Percentiles rank a stretch among this genome's conserved stretches.
phyloP scores from a whole-genome alignment of 2,797 vertebrate genomes.

The Sylvia borin region DNA sequence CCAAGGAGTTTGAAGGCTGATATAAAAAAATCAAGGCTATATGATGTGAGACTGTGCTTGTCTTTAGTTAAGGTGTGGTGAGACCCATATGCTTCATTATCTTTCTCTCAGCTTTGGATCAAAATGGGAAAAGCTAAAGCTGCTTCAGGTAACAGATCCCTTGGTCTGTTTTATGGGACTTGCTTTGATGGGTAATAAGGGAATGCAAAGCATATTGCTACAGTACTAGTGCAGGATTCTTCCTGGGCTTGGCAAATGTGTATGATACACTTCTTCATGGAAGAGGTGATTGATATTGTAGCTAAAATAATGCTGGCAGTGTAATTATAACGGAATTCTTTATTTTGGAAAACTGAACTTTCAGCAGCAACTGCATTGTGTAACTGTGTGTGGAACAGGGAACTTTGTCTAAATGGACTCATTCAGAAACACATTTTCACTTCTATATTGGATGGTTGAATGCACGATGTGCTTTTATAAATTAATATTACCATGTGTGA shows the following conservation, averaged over 20 bases:
- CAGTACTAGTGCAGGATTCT: neutral
- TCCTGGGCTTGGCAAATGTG: neutral
- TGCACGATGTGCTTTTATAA: neutral
- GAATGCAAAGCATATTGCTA: neutral
- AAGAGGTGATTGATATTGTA: neutral
- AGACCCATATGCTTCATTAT: neutral
- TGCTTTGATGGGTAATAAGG: neutral
- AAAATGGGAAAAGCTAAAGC: neutral
- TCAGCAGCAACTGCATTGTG: neutral
- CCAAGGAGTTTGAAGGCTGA: neutral
- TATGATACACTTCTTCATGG: neutral
- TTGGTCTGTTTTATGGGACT: neutral
- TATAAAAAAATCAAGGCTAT: neutral
- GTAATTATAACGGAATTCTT: neutral
- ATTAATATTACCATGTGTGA: neutral
- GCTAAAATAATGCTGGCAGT: neutral
- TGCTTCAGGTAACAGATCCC: neutral
- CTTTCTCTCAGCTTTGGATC: neutral
- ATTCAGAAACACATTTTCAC: neutral
- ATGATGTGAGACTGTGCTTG: neutral
- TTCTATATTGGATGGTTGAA: neutral
- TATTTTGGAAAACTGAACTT: neutral
- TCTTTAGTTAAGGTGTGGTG: neutral
- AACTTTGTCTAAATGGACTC: neutral
- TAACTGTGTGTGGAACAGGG: fast-evolving